Evolutionary conservation across 2,888 invertebrate species (phyloP).

Genomic region (Nymphalis polychloros): DNA sequence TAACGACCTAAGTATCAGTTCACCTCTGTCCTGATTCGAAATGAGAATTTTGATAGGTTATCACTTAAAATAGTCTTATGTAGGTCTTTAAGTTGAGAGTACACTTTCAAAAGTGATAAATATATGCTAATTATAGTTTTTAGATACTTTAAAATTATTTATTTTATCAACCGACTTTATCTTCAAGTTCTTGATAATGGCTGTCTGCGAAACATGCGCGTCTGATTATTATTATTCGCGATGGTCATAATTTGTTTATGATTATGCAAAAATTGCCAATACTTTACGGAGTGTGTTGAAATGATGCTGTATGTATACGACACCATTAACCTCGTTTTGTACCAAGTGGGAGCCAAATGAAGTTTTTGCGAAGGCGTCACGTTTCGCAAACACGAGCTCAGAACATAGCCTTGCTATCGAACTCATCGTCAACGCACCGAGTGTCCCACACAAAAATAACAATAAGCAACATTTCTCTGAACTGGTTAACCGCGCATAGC

Average conservation of each 20-base stretch:
- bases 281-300: slow-evolving; percentile 14
- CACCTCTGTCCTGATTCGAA: slow-evolving; percentile 9
- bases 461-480: slow-evolving; percentile 57
- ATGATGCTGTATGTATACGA: slow-evolving; percentile 11
- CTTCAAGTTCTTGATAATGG: neutral
- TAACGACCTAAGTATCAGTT: slow-evolving; percentile 8
- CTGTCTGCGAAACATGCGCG: neutral
- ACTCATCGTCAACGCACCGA: slow-evolving; percentile 37
- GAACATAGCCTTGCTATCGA: slow-evolving; percentile 41
- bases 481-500: slow-evolving; percentile 67
- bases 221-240: neutral
- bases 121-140: too few species aligned
- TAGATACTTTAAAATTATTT: too few species aligned
- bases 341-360: slow-evolving; percentile 24
- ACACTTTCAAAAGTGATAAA: too few species aligned
- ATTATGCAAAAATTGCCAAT: slow-evolving; percentile 20
- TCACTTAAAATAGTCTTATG: neutral
- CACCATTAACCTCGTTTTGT: slow-evolving; percentile 27
- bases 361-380: slow-evolving; percentile 18
- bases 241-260: slow-evolving; percentile 4
- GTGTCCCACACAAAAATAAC: slow-evolving; percentile 56
- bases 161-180: too few species aligned
- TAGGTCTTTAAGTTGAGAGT: neutral
- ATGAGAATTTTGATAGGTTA: slow-evolving; percentile 4
- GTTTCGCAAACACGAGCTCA: slow-evolving; percentile 27